phyloP scores from a whole-genome alignment of 1,140 invertebrate species.

The Drosophila eugracilis region DNA sequence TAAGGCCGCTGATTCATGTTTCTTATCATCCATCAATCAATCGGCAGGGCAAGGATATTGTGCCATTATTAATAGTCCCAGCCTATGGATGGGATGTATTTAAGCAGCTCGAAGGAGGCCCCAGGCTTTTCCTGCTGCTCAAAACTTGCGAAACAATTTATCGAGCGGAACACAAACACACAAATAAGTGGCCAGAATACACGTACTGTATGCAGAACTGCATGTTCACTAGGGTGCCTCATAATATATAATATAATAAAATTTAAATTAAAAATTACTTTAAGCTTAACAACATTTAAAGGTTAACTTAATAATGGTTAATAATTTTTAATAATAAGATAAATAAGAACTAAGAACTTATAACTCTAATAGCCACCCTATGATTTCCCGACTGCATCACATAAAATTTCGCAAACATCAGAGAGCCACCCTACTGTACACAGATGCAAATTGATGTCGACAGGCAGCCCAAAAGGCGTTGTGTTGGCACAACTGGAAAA shows the following conservation, averaged over 20 bases:
- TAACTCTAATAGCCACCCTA: neutral
- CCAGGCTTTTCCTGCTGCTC: neutral
- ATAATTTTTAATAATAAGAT: neutral
- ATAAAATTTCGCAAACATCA: constrained; percentile 1
- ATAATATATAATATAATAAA: neutral
- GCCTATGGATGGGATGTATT: constrained; percentile 41
- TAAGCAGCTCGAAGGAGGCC: constrained; percentile 21
- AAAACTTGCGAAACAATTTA: constrained; percentile 63
- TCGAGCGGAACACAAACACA: constrained; percentile 54
- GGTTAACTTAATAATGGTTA: too few species aligned
- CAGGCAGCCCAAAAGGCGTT: constrained; percentile 56
- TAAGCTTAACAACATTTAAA: too few species aligned
- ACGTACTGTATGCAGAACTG: constrained; percentile 8
- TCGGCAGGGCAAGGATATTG: constrained; percentile 52
- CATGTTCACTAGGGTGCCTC: constrained; percentile 9
- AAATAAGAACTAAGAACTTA: neutral
- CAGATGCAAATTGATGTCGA: constrained; percentile 60
- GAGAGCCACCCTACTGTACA: constrained; percentile 11
- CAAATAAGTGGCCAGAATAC: constrained; percentile 30
- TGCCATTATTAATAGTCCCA: constrained; percentile 65
- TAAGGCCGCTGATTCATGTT: constrained; percentile 49
- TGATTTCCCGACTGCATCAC: neutral
- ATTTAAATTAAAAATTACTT: too few species aligned
- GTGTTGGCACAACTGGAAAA: constrained; percentile 54
- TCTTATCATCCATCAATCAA: constrained; percentile 79